Conservation (phyloP, 2,888 invertebrate species). For the Metellina segmentata region DNA sequence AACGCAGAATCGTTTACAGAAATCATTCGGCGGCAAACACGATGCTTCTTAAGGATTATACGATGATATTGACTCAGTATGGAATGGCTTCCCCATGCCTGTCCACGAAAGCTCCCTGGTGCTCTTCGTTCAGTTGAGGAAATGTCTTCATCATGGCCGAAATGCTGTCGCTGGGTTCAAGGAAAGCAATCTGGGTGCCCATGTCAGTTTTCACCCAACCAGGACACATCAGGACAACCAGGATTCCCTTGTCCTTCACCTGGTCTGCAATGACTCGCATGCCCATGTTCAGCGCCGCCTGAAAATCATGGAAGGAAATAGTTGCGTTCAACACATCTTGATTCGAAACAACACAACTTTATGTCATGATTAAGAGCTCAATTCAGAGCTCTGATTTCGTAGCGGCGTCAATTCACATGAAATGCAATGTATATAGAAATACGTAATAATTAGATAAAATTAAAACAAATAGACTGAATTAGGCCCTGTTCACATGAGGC, state of each 20-base stretch:
- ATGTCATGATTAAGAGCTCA: no score
- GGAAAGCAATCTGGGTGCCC: conserved; percentile 14
- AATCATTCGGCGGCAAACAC: no score
- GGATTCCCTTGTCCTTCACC: conserved; percentile 22
- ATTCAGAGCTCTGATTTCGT: no score
- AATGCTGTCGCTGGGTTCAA: conserved; percentile 33
- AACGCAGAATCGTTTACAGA: no score
- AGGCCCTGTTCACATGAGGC: no score
- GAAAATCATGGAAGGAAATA: neutral
- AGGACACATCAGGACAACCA: conserved; percentile 50
- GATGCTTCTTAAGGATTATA: no score
- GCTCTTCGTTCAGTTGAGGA: conserved; percentile 7
- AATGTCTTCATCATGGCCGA: conserved; percentile 22
- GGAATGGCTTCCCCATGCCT: conserved; percentile 9
- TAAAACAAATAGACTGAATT: no score
- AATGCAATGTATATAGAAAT: no score
- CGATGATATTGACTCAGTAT: neutral
- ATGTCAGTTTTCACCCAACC: conserved; percentile 71
- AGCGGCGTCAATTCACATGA: no score
- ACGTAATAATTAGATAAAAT: no score
- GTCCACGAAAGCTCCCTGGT: conserved; percentile 46
- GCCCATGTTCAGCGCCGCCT: conserved; percentile 50
- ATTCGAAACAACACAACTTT: no score
- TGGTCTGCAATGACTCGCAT: conserved; percentile 21
- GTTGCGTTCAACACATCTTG: no score